Evolutionary conservation across 2,797 vertebrate species (phyloP).

Genomic region (Aulostomus chinensis): DNA sequence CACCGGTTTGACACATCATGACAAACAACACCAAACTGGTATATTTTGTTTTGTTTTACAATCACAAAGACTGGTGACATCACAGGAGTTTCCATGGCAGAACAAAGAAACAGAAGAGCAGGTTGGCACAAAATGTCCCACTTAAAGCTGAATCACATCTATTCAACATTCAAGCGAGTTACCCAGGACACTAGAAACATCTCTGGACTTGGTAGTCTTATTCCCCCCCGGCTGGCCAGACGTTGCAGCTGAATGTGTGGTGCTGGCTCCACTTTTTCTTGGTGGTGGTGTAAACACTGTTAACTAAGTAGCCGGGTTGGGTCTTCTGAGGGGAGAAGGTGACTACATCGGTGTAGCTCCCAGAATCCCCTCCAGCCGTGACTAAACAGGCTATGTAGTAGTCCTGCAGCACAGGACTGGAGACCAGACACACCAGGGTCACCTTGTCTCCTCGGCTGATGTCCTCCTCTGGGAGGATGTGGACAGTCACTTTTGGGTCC

Average conservation of each 20-base stretch:
- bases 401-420: neutral
- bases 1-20: no score
- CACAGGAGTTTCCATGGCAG: no score
- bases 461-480: neutral
- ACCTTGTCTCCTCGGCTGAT: neutral
- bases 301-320: neutral
- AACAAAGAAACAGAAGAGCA: conserved; percentile 10
- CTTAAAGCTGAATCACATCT: neutral
- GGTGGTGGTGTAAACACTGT: conserved; percentile 23
- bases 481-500: neutral
- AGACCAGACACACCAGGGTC: conserved; percentile 44
- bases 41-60: no score
- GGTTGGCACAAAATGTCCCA: conserved; percentile 2
- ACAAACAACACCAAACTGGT: no score
- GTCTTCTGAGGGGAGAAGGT: neutral
- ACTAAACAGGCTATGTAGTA: conserved; percentile 31
- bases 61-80: no score
- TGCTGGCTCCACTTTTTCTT: accelerated
- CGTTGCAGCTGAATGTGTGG: neutral
- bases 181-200: no score
- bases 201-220: accelerated
- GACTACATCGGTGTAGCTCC: neutral
- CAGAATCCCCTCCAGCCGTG: accelerated
- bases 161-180: no score
- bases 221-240: neutral